phyloP scores from a whole-genome alignment of 1,140 invertebrate species.

The Apis florea region DNA sequence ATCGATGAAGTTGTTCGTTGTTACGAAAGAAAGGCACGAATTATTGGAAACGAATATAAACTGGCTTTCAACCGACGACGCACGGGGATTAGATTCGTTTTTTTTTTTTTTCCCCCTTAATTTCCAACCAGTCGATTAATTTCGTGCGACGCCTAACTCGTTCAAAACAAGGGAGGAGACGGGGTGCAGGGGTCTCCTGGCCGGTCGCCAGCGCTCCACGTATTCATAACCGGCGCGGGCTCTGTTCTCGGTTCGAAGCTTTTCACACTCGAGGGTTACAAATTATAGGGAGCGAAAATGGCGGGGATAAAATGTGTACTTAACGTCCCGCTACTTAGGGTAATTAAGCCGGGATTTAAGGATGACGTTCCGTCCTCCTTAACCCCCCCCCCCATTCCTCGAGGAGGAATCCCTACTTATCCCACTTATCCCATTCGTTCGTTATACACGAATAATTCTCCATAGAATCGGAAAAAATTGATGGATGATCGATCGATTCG shows the following conservation, averaged over 20 bases:
- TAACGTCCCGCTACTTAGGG: slow-evolving; percentile 34
- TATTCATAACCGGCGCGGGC: slow-evolving; percentile 55
- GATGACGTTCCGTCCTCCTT: too few relatives aligned
- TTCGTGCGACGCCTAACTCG: neutral
- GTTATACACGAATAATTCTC: too few relatives aligned
- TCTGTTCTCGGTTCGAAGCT: slow-evolving; percentile 40
- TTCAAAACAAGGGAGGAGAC: neutral
- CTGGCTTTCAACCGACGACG: neutral
- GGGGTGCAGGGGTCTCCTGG: slow-evolving; percentile 40
- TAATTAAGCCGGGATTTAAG: slow-evolving; percentile 55
- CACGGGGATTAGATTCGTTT: neutral
- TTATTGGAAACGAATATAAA: too few relatives aligned
- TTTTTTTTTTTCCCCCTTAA: neutral
- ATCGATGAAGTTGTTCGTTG: too few relatives aligned
- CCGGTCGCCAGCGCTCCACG: slow-evolving; percentile 42
- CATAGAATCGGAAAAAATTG: too few relatives aligned
- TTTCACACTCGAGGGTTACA: slow-evolving; percentile 48
- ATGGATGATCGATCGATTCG: too few relatives aligned
- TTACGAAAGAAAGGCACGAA: too few relatives aligned
- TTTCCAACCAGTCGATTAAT: slow-evolving; percentile 8
- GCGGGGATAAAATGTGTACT: slow-evolving; percentile 37
- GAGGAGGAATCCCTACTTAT: too few relatives aligned
- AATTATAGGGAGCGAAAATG: slow-evolving; percentile 49
- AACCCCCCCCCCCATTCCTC: too few relatives aligned
- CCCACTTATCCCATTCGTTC: too few relatives aligned